Evolutionary conservation across 1,140 invertebrate species (phyloP).

Genomic region (Oryzaephilus surinamensis): DNA sequence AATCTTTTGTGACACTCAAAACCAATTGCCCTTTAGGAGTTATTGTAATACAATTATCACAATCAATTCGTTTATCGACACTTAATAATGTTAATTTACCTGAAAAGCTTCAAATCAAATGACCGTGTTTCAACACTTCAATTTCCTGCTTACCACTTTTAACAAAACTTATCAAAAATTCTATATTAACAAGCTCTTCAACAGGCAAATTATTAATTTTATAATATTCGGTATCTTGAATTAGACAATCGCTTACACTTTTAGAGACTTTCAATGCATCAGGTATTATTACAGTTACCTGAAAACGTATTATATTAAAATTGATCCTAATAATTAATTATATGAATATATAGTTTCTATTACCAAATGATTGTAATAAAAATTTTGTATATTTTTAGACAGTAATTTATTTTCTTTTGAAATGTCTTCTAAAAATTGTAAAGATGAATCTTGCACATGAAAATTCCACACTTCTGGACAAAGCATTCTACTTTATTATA

Average conservation of each 20-base stretch:
- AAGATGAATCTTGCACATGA: constrained; percentile 34
- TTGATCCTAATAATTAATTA: constrained; percentile 3
- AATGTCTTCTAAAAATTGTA: constrained; percentile 26
- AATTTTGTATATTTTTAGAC: constrained; percentile 28
- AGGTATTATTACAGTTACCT: constrained; percentile 46
- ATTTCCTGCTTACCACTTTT: constrained; percentile 20
- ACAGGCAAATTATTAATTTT: constrained; percentile 36
- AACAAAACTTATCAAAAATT: constrained; percentile 40
- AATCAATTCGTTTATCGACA: constrained; percentile 40
- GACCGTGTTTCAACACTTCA: constrained; percentile 3
- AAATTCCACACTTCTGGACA: constrained; percentile 46
- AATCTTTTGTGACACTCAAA: constrained; percentile 38
- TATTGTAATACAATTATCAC: constrained; percentile 40
- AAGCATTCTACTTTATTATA: constrained; percentile 41
- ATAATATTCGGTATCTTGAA: constrained; percentile 46
- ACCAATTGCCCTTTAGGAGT: constrained; percentile 41
- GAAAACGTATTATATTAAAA: constrained; percentile 16
- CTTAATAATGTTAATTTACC: constrained; percentile 41
- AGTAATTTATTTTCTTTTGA: constrained; percentile 15
- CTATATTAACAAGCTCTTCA: constrained; percentile 38
- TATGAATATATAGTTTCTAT: constrained; percentile 12
- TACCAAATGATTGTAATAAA: constrained; percentile 45
- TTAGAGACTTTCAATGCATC: constrained; percentile 37
- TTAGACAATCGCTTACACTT: constrained; percentile 31
- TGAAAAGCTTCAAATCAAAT: constrained; percentile 27